Percentiles rank a stretch among this genome's conserved stretches.
Evolutionary conservation across 2,113 vertebrate species (phyloP).

Genomic region (Hypanus sabinus): DNA sequence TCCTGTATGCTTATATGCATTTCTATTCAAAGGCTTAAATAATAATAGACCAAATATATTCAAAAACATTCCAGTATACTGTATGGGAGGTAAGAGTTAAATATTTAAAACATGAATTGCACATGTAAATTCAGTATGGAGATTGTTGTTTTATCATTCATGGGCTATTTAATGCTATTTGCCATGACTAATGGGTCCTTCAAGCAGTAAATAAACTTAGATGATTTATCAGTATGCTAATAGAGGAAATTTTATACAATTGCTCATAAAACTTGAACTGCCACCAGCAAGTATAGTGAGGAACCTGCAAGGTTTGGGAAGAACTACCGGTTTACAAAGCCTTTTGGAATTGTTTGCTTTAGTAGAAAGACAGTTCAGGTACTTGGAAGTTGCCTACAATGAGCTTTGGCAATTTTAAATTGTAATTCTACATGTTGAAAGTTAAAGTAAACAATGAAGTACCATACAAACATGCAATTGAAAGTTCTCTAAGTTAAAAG

Average conservation of each 20-base stretch:
- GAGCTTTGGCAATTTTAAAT: neutral
- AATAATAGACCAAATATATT: neutral
- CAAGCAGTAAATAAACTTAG: neutral
- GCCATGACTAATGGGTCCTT: neutral
- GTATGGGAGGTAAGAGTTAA: neutral
- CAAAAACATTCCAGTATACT: neutral
- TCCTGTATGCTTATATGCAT: neutral
- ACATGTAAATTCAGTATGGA: neutral
- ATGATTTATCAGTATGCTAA: neutral
- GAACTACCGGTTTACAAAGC: neutral
- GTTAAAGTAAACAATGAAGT: neutral
- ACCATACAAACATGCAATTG: neutral
- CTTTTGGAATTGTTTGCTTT: neutral
- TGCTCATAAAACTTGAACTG: neutral
- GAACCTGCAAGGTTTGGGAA: neutral
- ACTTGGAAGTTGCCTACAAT: neutral
- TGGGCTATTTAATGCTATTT: neutral
- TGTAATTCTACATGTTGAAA: neutral
- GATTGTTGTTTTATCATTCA: neutral
- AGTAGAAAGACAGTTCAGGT: neutral
- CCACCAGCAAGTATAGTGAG: neutral
- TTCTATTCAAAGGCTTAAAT: neutral
- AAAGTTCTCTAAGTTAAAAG: neutral
- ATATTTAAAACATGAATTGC: neutral
- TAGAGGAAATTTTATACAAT: slow-evolving; percentile 7